These are phyloP conservation scores for Prietella phreatophila DNA, from an alignment of 2,113 vertebrate species.

Conservation along the genomic window DNA sequence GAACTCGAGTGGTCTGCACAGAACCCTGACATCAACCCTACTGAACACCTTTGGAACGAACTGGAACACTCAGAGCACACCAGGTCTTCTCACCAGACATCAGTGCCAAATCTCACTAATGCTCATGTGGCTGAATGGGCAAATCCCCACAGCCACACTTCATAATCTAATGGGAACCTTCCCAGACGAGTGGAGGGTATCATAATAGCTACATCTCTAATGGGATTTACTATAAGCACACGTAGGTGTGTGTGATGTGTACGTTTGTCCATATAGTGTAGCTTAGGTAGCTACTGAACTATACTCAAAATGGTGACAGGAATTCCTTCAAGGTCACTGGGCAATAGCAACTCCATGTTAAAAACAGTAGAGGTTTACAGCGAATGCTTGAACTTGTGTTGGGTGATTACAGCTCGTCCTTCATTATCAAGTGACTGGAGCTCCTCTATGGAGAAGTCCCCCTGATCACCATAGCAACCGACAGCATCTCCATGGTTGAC, in stretches of 20 bases:
- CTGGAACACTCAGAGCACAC: background rate
- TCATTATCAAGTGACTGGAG: slow-evolving; percentile 81
- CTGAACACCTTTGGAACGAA: background rate
- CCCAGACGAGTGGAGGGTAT: background rate
- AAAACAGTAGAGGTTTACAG: background rate
- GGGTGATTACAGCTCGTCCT: slow-evolving; percentile 81
- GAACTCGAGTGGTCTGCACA: background rate
- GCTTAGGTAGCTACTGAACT: background rate
- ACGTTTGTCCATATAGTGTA: background rate
- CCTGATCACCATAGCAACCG: slow-evolving; percentile 77
- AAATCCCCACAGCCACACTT: background rate
- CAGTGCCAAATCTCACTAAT: background rate
- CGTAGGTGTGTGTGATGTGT: background rate
- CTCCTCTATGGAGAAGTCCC: slow-evolving; percentile 77
- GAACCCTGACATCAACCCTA: background rate
- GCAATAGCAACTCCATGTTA: too few relatives aligned
- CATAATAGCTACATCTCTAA: too few relatives aligned
- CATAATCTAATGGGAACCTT: background rate
- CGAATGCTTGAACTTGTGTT: slow-evolving; percentile 76
- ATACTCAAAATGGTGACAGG: background rate
- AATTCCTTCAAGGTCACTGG: background rate
- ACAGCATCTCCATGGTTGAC: slow-evolving; percentile 70
- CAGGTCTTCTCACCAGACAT: background rate
- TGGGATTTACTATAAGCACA: background rate
- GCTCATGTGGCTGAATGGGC: background rate